Evolutionary conservation across 2,113 vertebrate species (phyloP), one percentile per base, ranked within the genome.

Genomic region (Mionectes macconnelli): DNA sequence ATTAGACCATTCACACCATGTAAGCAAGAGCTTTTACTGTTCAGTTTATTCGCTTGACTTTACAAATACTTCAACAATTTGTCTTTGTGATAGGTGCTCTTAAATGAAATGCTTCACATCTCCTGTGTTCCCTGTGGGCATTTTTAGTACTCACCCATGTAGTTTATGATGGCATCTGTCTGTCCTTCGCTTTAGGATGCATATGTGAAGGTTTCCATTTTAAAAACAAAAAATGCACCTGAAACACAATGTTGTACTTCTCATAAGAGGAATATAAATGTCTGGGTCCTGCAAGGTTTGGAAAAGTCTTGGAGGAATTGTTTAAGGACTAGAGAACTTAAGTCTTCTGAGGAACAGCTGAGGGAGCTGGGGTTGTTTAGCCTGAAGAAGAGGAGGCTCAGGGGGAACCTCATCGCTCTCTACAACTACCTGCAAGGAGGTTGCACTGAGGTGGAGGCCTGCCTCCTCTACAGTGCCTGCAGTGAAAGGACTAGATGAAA

Each of bases 381-480:
- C 18, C 24, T 68, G 2, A 6, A 12, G 45, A 47, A 68, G 13
- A 40, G 20, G 39, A 10, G 20, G 4, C 7, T 60, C 4, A 4
- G 9, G 16, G 33, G 16, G 37, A 7, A n/a, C 53, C 20, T 53
- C 47, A 53, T 6, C 6, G 3, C 13, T 19, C 30, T 47, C 13
- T 35, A 22, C 24, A 55, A 12, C 6, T 30, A n/a, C 20, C n/a
- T 75, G 4, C 35, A 75, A 31, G 20, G n/a, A 60, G 5, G 6
- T 6, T 53, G 16, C 14, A 53, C 28, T 11, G 12, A 10, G 8
- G 6, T 24, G 33, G 5, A 20, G 6, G 12, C 10, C 0, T 0
- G 18, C 28, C 31, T 57, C 13, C 27, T 44, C 53, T 57, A n/a
- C 19, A 5, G 10, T 31, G 21, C 20, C 39, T 82, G 8, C 20